A percentile compares a stretch with the other conserved stretches of the same genome.
phyloP scores from a whole-genome alignment of 2,888 invertebrate species.

The Pterostichus niger region DNA sequence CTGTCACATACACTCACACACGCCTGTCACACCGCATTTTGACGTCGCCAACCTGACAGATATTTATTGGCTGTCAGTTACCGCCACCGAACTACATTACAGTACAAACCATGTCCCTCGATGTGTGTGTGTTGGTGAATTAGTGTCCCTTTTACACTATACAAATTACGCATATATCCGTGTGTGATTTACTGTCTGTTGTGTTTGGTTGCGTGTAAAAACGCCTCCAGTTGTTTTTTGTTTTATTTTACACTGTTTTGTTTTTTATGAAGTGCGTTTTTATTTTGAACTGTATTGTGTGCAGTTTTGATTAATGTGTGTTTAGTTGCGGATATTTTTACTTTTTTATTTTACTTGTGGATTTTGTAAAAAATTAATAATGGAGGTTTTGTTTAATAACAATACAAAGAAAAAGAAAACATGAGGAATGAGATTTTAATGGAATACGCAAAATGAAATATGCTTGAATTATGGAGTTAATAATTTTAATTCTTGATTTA shows the following conservation, averaged over 20 bases:
- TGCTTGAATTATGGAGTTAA: slow-evolving; percentile 23
- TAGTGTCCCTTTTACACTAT: not conserved
- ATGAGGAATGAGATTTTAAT: slow-evolving; percentile 17
- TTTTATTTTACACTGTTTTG: no score
- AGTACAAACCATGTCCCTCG: not conserved
- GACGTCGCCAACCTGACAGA: slow-evolving; percentile 27
- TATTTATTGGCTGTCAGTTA: slow-evolving; percentile 37
- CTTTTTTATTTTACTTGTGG: no score
- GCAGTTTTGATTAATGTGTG: no score
- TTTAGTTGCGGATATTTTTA: no score
- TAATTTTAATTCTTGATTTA: not conserved
- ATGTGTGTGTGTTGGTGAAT: not conserved
- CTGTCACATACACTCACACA: not conserved
- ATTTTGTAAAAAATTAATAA: no score
- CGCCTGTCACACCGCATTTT: slow-evolving; percentile 19
- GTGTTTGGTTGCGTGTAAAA: no score
- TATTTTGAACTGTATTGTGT: no score
- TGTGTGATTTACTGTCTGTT: no score
- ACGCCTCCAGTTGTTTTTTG: no score
- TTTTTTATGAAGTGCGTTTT: no score
- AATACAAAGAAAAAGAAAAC: slow-evolving; percentile 2
- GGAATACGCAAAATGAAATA: slow-evolving; percentile 1
- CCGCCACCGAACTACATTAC: slow-evolving; percentile 8
- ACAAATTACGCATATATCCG: no score
- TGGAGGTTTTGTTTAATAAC: no score